Evolutionary conservation across 2,113 vertebrate genomes (phyloP).

Genomic region (Vulpes vulpes): DNA sequence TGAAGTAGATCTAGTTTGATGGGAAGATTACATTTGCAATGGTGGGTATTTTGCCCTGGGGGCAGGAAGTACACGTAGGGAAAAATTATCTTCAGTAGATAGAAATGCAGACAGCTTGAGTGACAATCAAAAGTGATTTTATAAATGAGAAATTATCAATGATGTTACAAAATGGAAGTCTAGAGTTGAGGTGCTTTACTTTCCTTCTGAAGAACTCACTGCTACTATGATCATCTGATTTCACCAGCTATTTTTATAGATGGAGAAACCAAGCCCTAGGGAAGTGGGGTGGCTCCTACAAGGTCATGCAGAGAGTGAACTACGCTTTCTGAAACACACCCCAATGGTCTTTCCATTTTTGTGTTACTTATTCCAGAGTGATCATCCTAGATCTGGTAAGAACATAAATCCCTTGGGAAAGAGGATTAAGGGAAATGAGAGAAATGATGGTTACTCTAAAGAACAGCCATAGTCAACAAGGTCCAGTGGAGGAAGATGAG

Average conservation of each 20-base stretch:
- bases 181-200: not conserved
- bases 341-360: not conserved
- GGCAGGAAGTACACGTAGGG: not conserved
- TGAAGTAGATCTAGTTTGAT: not conserved
- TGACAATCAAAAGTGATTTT: not conserved
- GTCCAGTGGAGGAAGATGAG: not conserved
- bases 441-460: not conserved
- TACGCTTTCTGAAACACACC: not conserved
- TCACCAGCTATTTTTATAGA: not conserved
- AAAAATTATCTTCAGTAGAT: not conserved
- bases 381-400: not conserved
- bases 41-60: not conserved
- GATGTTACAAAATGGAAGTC: not conserved
- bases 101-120: not conserved
- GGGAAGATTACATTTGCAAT: not conserved
- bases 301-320: not conserved
- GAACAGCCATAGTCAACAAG: not conserved
- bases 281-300: not conserved
- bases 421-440: not conserved
- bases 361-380: not conserved
- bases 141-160: not conserved
- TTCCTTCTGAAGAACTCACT: constrained; percentile 14
- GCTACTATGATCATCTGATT: not conserved
- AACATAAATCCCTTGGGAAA: not conserved
- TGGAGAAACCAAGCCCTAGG: not conserved